Evolutionary conservation across 2,113 vertebrate genomes (phyloP).

Genomic region (Sinosuthora webbiana): DNA sequence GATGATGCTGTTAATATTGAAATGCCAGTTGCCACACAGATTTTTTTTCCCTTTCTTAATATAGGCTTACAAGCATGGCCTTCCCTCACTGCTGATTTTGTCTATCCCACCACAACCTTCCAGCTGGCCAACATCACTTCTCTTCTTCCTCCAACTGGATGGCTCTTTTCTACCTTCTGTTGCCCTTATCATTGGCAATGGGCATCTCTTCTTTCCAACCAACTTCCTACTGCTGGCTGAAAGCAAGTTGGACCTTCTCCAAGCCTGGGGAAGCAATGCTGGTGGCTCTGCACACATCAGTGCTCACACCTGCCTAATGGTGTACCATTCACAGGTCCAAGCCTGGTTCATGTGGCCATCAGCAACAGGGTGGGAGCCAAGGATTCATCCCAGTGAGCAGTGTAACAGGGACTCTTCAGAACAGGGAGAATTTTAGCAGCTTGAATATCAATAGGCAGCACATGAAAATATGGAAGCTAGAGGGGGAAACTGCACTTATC

Average conservation of each 20-base stretch:
- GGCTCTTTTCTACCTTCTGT: background rate
- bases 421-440: background rate
- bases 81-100: background rate
- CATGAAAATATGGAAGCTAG: background rate
- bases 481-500: background rate
- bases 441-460: background rate
- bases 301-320: conserved; percentile 29
- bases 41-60: background rate
- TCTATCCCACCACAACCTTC: background rate
- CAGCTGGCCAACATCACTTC: background rate
- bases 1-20: background rate
- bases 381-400: background rate
- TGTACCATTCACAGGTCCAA: background rate
- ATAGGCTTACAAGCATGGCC: background rate
- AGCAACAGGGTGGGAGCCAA: background rate
- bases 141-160: background rate
- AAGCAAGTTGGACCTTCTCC: background rate
- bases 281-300: background rate
- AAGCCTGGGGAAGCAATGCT: background rate
- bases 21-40: background rate
- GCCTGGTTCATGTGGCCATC: background rate
- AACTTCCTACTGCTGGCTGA: background rate
- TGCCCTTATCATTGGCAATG: background rate
- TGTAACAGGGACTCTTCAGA: background rate
- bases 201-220: background rate